Conservation (phyloP, 2,113 vertebrate genomes). For the Calidris pugnax region DNA sequence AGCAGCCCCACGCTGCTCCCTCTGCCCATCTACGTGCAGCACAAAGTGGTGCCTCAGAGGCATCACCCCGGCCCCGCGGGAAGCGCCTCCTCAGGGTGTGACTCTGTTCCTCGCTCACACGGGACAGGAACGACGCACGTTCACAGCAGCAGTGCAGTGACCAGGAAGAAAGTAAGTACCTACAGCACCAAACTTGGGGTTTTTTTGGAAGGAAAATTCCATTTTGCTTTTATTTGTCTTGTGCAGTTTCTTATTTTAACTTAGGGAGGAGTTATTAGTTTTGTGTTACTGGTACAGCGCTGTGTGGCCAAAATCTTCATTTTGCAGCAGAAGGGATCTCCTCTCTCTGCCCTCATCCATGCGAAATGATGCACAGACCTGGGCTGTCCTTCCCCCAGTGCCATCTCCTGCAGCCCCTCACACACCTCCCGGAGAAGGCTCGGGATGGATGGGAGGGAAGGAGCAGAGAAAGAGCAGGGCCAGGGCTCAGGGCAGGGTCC, state of each 20-base stretch:
- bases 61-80: too few species aligned
- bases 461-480: not conserved
- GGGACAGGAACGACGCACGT: not conserved
- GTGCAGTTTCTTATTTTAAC: not conserved
- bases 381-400: not conserved
- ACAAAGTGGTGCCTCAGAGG: not conserved
- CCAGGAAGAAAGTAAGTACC: not conserved
- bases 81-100: not conserved
- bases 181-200: not conserved
- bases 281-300: not conserved
- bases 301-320: not conserved
- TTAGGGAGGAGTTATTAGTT: not conserved
- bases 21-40: not conserved
- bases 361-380: rapidly evolving
- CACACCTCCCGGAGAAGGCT: not conserved
- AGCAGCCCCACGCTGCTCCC: not conserved
- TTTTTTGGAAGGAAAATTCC: not conserved
- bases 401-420: not conserved
- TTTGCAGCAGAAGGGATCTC: too few species aligned
- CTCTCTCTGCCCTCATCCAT: not conserved
- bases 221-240: rapidly evolving
- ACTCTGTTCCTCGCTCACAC: not conserved
- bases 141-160: not conserved
- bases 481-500: not conserved
- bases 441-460: not conserved